Evolutionary conservation across 2,797 vertebrate genomes (phyloP).

Genomic region (Tauraco hartlaubi): DNA sequence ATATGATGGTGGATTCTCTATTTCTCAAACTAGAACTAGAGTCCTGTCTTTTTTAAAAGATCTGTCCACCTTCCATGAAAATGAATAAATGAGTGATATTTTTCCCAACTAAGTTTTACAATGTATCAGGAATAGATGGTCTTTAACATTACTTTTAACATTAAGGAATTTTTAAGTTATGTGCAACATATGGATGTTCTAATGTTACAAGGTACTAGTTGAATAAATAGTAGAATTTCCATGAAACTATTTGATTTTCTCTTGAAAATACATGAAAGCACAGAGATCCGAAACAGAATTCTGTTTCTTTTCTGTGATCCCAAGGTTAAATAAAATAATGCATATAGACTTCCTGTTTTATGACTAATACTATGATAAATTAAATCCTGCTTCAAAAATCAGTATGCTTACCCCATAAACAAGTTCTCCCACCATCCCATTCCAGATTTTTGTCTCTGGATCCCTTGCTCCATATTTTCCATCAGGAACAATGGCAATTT

Average conservation of each 20-base stretch:
- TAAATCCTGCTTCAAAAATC: constrained; percentile 73
- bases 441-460: constrained; percentile 99
- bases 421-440: constrained; percentile 99
- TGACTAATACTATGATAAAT: constrained; percentile 13
- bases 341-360: constrained; percentile 17
- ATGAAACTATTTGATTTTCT: neutral
- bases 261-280: constrained; percentile 18
- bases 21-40: neutral
- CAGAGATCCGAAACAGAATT: neutral
- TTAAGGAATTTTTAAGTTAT: neutral
- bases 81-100: neutral
- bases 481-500: constrained; percentile 98
- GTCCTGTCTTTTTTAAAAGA: neutral
- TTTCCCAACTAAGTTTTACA: neutral
- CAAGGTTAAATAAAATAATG: constrained; percentile 15
- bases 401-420: constrained; percentile 95
- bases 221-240: neutral
- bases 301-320: neutral
- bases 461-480: constrained; percentile 99
- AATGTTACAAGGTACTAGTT: neutral
- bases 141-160: neutral
- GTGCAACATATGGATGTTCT: neutral
- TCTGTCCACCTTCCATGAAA: neutral
- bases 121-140: neutral
- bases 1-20: neutral